A percentile compares a stretch with the other conserved stretches of the same genome.
Conservation (phyloP, 2,797 vertebrate genomes). For the Myotis daubentonii region DNA sequence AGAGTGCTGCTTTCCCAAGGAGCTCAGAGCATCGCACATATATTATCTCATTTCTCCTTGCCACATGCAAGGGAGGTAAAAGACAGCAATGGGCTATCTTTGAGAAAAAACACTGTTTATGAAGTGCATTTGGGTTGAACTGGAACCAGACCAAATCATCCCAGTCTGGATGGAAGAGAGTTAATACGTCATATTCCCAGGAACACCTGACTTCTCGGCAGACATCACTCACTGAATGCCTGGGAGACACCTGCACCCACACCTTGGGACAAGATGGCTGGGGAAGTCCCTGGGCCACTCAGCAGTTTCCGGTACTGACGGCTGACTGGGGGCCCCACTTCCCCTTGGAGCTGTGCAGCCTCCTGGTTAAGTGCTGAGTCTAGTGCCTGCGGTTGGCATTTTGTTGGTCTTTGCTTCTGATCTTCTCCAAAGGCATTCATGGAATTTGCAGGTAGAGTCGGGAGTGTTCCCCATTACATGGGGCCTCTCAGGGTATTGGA, state of each 20-base stretch:
- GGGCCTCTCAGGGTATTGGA: not conserved
- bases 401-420: not conserved
- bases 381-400: not conserved
- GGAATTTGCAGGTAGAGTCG: not conserved
- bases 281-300: not conserved
- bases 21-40: conserved; percentile 70
- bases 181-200: not conserved
- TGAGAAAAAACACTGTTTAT: conserved; percentile 5
- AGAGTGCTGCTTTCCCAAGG: conserved; percentile 66
- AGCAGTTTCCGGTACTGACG: not conserved
- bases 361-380: not conserved
- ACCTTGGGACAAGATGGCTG: not conserved
- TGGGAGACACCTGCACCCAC: not conserved
- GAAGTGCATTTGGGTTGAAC: conserved; percentile 51
- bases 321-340: not conserved
- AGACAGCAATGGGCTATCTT: conserved; percentile 62
- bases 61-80: conserved; percentile 50
- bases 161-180: not conserved
- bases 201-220: not conserved
- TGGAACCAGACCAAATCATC: not conserved
- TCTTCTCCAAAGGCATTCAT: not conserved
- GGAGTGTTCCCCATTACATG: not conserved
- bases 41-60: conserved; percentile 75
- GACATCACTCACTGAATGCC: not conserved
- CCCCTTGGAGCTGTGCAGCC: not conserved